These are phyloP conservation scores for Cichlasoma orientale DNA, from an alignment of 2,797 vertebrate species.

Conservation along the genomic window DNA sequence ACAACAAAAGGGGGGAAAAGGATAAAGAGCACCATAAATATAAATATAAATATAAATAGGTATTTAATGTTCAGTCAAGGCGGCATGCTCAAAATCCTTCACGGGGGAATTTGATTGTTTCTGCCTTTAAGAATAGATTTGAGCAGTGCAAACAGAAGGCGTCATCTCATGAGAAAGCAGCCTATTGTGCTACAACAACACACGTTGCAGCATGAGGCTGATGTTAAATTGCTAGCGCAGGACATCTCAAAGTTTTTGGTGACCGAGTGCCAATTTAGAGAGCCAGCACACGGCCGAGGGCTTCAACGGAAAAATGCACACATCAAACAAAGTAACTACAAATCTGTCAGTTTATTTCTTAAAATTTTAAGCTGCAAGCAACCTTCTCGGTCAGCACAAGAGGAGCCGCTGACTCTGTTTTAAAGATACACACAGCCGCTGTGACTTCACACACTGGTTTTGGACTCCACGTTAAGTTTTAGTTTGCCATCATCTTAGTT, in stretches of 20 bases:
- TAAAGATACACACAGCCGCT: too few species aligned
- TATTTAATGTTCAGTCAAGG: background rate
- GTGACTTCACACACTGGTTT: background rate
- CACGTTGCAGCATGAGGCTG: background rate
- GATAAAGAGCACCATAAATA: background rate
- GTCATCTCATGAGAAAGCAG: rapidly evolving
- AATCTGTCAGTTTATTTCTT: too few species aligned
- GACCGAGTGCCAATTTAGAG: rapidly evolving
- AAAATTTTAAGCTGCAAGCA: too few species aligned
- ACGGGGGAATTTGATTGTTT: too few species aligned
- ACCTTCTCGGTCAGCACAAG: background rate
- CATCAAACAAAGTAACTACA: background rate
- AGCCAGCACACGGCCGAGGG: background rate
- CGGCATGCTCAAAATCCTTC: background rate
- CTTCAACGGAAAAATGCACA: background rate
- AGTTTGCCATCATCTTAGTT: background rate
- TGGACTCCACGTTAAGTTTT: background rate
- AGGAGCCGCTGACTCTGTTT: rapidly evolving
- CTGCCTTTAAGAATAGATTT: background rate
- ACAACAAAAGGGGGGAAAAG: background rate
- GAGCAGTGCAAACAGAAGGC: background rate
- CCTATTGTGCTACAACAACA: background rate
- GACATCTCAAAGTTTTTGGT: background rate
- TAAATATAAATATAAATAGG: background rate
- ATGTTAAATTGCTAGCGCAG: background rate